Percentiles rank a stretch among this genome's conserved stretches.
Evolutionary conservation across 2,113 vertebrate genomes (phyloP).

Genomic region (Larimichthys polyactis): DNA sequence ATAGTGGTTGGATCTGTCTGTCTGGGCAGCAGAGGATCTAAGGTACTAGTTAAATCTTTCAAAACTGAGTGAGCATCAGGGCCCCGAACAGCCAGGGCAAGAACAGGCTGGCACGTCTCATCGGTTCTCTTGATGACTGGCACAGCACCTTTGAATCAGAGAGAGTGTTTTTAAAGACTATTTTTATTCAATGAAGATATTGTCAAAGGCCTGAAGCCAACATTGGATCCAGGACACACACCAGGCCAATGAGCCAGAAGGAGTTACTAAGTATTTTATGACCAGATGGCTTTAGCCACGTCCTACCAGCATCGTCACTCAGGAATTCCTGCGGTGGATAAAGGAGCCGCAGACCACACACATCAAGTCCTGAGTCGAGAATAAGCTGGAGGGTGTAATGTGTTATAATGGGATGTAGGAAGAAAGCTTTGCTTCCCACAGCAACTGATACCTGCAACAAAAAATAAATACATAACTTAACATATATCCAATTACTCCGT

Average conservation of each 20-base stretch:
- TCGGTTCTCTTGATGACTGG: constrained; percentile 32
- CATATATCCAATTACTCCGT: neutral
- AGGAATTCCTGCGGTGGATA: constrained; percentile 70
- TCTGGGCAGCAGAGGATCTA: constrained; percentile 52
- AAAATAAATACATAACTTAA: constrained; percentile 10
- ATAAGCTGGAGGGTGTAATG: constrained; percentile 81
- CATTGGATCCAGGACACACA: neutral
- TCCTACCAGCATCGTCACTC: constrained; percentile 75
- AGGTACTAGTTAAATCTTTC: constrained; percentile 63
- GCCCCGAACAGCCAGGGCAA: constrained; percentile 79
- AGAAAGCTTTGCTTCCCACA: constrained; percentile 70
- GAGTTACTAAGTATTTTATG: constrained; percentile 13
- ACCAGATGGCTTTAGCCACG: constrained; percentile 20
- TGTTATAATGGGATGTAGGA: constrained; percentile 70
- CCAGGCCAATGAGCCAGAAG: neutral
- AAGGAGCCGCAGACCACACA: constrained; percentile 82
- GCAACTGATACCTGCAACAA: constrained; percentile 79
- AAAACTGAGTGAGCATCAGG: constrained; percentile 61
- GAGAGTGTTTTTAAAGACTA: neutral
- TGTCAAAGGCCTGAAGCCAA: neutral
- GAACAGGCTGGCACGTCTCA: constrained; percentile 38
- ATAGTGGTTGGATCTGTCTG: constrained; percentile 26
- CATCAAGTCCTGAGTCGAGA: constrained; percentile 72
- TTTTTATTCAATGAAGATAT: neutral
- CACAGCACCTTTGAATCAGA: constrained; percentile 65